Evolutionary conservation across 2,797 vertebrate species (phyloP).

Genomic region (Furcifer pardalis): DNA sequence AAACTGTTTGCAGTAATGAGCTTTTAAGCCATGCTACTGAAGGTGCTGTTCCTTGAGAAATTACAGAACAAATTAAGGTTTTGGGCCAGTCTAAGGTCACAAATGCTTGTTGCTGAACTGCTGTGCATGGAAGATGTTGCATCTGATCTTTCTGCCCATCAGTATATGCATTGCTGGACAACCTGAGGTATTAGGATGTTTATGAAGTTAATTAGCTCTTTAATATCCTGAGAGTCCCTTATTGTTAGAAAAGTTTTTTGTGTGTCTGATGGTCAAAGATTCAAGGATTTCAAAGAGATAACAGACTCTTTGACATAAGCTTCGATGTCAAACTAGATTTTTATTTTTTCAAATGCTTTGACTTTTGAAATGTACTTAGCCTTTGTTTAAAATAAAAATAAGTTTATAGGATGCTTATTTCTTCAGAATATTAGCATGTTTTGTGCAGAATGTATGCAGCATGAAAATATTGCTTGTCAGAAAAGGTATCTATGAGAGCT

Average conservation of each 20-base stretch:
- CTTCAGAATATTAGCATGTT: conserved; percentile 6
- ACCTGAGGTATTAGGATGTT: background rate
- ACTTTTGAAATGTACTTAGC: background rate
- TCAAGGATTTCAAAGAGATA: background rate
- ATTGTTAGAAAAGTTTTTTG: background rate
- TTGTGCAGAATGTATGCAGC: background rate
- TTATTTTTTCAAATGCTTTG: background rate
- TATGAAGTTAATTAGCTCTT: background rate
- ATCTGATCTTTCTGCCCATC: background rate
- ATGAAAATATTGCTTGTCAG: background rate
- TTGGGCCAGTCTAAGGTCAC: background rate
- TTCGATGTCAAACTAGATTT: background rate
- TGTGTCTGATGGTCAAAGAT: background rate
- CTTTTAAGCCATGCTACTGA: background rate
- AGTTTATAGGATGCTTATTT: background rate
- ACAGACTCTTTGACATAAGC: background rate
- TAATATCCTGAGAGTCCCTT: background rate
- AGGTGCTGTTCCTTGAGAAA: background rate
- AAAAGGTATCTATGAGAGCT: background rate
- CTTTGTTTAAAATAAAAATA: background rate
- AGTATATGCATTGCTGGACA: background rate
- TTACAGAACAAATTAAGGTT: background rate
- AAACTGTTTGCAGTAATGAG: no score
- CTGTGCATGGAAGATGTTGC: conserved; percentile 4
- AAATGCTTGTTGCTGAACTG: background rate